Percentiles rank a stretch among this genome's conserved stretches.
phyloP scores from a whole-genome alignment of 2,888 invertebrate genomes.

The Caenorhabditis plicata region DNA sequence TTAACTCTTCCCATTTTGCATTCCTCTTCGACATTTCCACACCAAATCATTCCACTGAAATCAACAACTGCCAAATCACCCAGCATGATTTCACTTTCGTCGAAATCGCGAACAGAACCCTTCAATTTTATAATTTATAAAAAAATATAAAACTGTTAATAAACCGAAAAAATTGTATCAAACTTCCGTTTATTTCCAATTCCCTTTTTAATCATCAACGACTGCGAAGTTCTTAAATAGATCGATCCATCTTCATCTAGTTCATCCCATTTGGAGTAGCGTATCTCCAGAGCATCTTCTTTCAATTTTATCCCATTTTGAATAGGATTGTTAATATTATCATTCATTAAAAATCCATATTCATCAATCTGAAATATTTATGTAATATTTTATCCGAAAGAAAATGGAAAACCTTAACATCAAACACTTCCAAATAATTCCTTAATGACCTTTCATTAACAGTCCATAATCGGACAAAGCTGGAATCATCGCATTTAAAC shows the following conservation, averaged over 20 bases:
- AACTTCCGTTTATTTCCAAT: neutral
- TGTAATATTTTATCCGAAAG: neutral
- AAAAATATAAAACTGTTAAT: neutral
- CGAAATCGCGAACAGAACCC: slow-evolving; percentile 14
- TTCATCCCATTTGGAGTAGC: slow-evolving; percentile 1
- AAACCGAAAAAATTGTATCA: neutral
- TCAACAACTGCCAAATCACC: slow-evolving; percentile 24
- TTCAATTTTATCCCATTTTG: neutral
- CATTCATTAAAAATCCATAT: neutral
- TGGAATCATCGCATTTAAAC: neutral
- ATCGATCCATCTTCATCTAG: neutral
- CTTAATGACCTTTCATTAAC: slow-evolving; percentile 35
- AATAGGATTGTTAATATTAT: neutral
- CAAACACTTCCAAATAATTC: slow-evolving; percentile 16
- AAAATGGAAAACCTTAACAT: slow-evolving; percentile 6
- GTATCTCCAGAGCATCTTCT: neutral
- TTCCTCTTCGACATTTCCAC: slow-evolving; percentile 1
- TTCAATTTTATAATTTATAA: neutral
- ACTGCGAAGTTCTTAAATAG: neutral
- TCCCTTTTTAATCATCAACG: neutral
- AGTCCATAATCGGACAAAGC: slow-evolving; percentile 28
- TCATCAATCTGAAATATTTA: slow-evolving; percentile 7
- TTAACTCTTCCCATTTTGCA: no score
- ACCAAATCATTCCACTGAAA: slow-evolving; percentile 21
- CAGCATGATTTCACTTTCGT: slow-evolving; percentile 14